Base-by-base conservation (phyloP, 2,888 invertebrate species). In the Crocallis elinguaria region DNA sequence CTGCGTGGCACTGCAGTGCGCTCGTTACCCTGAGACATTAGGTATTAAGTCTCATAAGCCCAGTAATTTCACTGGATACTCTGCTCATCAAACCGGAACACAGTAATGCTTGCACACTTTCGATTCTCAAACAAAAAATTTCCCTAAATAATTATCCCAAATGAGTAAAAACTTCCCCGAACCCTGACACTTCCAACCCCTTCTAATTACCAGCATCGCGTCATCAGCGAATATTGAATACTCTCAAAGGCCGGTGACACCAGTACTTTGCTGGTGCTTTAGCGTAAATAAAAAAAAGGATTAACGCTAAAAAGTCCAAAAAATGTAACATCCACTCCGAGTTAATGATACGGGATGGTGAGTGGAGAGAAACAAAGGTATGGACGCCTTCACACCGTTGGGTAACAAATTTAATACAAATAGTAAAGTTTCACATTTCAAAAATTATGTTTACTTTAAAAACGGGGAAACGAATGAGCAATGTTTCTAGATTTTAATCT, bases 331-430 rank as follows among this genome's bases (percentile, higher is more conserved):
- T 83, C 87, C 90, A 89, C 91, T 91, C 81, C 83, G 86, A 89
- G 91, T 90, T 91, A 90, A 91, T 90, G 91, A 91, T 90, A 91
- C 90, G 91, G 84, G 84, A 88, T 82, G 87, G 77, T 77, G 89
- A 84, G 87, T 84, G 83, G 83, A 77, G 84, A 77, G 81, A 90
- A 90, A 91, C 90, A 91, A 91, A 88, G 90, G 79, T 82, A 79
- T 37, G 75, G 77, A 21, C 17, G 52, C 56, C 45, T 57, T 88
- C 59, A 87, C 87, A 89, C 87, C 79, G 83, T 37, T 19, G 1
- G 41, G 80, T 71, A 69, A 66, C 56, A 21, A 9, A n/a, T n/a
- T n/a, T n/a, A n/a, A n/a, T n/a, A n/a, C n/a, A n/a, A n/a, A n/a
- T n/a, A n/a, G n/a, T n/a, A n/a, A n/a, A n/a, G n/a, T n/a, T n/a